These are phyloP conservation scores for Halocaridina rubra DNA, from an alignment of 2,888 invertebrate species.

Conservation along the genomic window DNA sequence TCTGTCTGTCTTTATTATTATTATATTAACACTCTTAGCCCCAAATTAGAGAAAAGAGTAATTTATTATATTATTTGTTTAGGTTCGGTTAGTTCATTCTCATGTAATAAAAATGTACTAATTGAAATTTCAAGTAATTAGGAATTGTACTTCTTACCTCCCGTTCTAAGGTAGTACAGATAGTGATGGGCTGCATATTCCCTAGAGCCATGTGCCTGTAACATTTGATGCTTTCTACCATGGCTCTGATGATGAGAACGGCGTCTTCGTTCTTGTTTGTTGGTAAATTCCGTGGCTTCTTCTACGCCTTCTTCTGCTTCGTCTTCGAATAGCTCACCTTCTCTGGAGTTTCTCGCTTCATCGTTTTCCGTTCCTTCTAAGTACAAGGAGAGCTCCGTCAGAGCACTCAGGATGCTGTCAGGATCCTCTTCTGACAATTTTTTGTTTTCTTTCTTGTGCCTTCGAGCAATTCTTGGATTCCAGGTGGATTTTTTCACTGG, in stretches of 20 bases:
- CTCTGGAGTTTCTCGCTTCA: background rate
- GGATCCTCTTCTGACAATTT: background rate
- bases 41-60: too few species aligned
- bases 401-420: constrained; percentile 30
- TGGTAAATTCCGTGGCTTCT: too few species aligned
- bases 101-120: too few species aligned
- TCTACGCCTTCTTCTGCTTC: too few species aligned
- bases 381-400: constrained; percentile 25
- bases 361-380: background rate
- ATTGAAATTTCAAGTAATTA: too few species aligned
- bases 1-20: too few species aligned
- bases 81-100: too few species aligned
- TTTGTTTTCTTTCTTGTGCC: background rate
- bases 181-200: background rate
- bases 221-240: background rate
- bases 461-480: constrained; percentile 25
- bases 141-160: background rate
- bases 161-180: background rate
- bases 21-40: too few species aligned
- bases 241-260: background rate
- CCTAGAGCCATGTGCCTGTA: background rate
- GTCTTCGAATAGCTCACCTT: too few species aligned
- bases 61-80: too few species aligned
- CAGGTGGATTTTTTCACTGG: background rate
- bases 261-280: background rate